Percentiles rank a stretch among this genome's conserved stretches.
phyloP scores from a whole-genome alignment of 1,140 invertebrate species.

The Neodiprion pinetum region DNA sequence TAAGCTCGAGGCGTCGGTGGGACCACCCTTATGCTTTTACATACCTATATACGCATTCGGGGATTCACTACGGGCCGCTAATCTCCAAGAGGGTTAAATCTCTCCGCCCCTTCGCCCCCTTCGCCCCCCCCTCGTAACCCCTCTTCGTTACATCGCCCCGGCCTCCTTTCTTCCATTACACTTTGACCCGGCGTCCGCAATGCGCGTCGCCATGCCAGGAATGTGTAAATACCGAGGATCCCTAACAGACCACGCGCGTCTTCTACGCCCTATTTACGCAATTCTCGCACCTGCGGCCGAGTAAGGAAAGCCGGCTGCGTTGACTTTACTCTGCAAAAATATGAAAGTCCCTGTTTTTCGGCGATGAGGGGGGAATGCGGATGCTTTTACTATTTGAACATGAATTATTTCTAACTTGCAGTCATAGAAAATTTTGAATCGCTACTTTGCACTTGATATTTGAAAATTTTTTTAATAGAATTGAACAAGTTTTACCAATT shows the following conservation, averaged over 20 bases:
- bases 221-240: neutral
- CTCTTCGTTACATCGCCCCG: too few relatives aligned
- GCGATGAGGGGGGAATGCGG: too few relatives aligned
- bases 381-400: too few relatives aligned
- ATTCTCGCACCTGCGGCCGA: neutral
- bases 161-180: neutral
- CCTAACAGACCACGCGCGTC: neutral
- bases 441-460: too few relatives aligned
- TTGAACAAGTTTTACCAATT: too few relatives aligned
- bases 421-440: too few relatives aligned
- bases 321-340: too few relatives aligned
- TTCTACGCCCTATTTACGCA: neutral
- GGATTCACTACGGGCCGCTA: neutral
- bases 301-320: neutral
- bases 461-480: too few relatives aligned
- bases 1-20: neutral
- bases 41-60: neutral
- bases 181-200: neutral
- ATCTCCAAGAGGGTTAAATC: neutral
- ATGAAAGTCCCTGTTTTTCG: too few relatives aligned
- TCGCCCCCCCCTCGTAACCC: too few relatives aligned
- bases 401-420: too few relatives aligned
- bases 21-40: neutral
- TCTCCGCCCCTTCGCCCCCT: neutral
- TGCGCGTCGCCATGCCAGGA: neutral